Conservation (phyloP, 2,797 vertebrate species). For the Glossophaga mutica region DNA sequence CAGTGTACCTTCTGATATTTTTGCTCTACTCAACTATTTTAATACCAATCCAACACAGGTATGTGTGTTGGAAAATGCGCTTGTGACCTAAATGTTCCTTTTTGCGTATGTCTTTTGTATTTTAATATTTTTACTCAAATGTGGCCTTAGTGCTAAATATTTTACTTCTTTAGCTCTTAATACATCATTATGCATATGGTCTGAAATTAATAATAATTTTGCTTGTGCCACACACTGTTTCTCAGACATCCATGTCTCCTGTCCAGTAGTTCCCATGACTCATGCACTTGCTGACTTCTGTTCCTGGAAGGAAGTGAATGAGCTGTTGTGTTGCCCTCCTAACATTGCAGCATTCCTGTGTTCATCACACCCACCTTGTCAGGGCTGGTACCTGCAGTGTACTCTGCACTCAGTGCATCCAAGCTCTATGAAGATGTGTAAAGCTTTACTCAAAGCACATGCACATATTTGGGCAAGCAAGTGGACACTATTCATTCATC, state of each 20-base stretch:
- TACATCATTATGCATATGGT: neutral
- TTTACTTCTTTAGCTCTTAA: neutral
- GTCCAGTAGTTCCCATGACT: neutral
- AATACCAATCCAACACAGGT: too few species aligned
- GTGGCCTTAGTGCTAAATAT: neutral
- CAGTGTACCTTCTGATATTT: neutral
- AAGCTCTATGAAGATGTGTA: too few species aligned
- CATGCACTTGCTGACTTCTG: neutral
- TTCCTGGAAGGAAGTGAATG: neutral
- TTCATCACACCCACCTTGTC: too few species aligned
- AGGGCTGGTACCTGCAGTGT: too few species aligned
- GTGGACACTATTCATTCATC: too few species aligned
- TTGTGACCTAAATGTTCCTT: too few species aligned
- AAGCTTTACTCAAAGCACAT: too few species aligned
- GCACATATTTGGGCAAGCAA: too few species aligned
- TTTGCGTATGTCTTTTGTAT: too few species aligned
- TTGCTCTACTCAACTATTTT: neutral
- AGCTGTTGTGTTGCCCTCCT: neutral
- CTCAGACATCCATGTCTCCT: neutral
- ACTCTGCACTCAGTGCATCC: too few species aligned
- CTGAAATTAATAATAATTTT: neutral
- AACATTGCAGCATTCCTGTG: neutral
- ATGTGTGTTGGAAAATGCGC: too few species aligned
- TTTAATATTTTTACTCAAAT: neutral
- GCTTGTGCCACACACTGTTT: neutral